Evolutionary conservation across 2,797 vertebrate genomes (phyloP).

Genomic region (Chloroceryle inda): DNA sequence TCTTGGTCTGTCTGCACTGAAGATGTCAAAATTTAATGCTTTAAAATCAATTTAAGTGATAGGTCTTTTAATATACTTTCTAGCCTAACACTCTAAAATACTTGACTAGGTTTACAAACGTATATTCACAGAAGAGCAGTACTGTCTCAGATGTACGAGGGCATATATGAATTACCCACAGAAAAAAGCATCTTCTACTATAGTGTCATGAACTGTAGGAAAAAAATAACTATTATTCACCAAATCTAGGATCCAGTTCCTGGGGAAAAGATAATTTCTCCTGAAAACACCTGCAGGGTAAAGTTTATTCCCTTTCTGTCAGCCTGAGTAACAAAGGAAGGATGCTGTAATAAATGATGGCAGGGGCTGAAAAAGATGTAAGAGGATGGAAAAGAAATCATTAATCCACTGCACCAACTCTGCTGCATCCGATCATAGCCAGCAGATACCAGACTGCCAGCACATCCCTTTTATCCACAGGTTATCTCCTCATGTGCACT

Average conservation of each 20-base stretch:
- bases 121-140: neutral
- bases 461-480: neutral
- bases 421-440: neutral
- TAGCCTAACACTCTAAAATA: neutral
- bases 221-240: neutral
- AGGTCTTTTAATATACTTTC: neutral
- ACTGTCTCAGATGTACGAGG: neutral
- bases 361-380: conserved; percentile 39
- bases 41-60: neutral
- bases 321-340: conserved; percentile 16
- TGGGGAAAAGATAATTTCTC: conserved; percentile 17
- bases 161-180: neutral
- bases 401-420: conserved; percentile 17
- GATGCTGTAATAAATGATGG: conserved; percentile 14
- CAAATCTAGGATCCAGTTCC: neutral
- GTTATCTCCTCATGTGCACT: neutral
- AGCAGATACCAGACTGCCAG: neutral
- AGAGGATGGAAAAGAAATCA: conserved; percentile 38
- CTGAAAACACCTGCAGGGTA: conserved; percentile 43
- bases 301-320: conserved; percentile 54
- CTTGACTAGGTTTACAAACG: neutral
- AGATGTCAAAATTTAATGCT: conserved; percentile 18
- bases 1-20: neutral
- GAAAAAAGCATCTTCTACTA: neutral
- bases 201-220: neutral